Evolutionary conservation across 2,888 invertebrate species (phyloP).

Genomic region (Phyto melanocephala): DNA sequence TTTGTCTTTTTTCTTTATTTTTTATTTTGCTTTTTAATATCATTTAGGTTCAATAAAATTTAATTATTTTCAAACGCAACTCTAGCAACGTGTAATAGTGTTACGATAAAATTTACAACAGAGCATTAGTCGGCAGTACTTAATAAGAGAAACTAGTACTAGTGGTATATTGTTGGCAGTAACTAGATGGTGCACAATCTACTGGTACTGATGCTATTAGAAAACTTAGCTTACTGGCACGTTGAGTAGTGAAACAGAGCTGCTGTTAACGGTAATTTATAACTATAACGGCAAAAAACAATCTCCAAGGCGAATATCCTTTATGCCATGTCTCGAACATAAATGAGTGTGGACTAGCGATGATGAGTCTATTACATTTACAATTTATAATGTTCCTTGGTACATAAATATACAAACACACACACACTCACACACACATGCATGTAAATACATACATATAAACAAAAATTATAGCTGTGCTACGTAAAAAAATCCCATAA

Average conservation of each 20-base stretch:
- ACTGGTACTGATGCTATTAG: neutral
- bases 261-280: constrained; percentile 60
- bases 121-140: neutral
- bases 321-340: neutral
- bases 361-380: constrained; percentile 26
- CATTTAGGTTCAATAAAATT: constrained; percentile 64
- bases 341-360: neutral
- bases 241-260: neutral
- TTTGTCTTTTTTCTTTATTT: constrained; percentile 1
- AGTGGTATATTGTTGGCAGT: neutral
- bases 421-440: too few species aligned
- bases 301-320: constrained; percentile 12
- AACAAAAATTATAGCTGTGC: neutral
- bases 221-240: neutral
- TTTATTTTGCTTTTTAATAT: constrained; percentile 26
- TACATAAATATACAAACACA: too few species aligned
- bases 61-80: constrained; percentile 61
- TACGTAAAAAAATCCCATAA: constrained; percentile 66
- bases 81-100: constrained; percentile 27
- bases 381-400: neutral
- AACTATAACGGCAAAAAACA: constrained; percentile 50
- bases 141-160: constrained; percentile 7
- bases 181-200: neutral
- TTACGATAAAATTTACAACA: constrained; percentile 4
- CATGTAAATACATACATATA: neutral